Base-by-base conservation (phyloP, 2,888 invertebrate species). In the Cabera pusaria region DNA sequence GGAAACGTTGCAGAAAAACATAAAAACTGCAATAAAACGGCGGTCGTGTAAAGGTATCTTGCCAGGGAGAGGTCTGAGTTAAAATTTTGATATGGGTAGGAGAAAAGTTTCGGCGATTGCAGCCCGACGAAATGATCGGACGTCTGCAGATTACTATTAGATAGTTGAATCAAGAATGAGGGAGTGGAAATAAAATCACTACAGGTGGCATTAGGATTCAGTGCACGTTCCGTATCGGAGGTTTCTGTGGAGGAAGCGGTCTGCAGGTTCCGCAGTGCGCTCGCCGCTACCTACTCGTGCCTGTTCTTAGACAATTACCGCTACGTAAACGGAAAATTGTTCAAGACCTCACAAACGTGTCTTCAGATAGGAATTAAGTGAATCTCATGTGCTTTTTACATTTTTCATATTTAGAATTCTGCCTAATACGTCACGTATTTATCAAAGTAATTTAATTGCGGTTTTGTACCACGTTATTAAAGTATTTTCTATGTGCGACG, bases 301-400 rank as follows among this genome's bases (percentile, higher is more conserved):
- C 79, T 79, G 73, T 71, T 77, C 73, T 78, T 72, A 83, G 80
- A 84, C 83, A 86, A 86, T 85, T 85, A 85, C 84, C 72, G 75
- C 81, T 73, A 78, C 79, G 81, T 81, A 83, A 84, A 80, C 84
- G 81, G 82, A 85, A 84, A 85, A 85, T 76, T 75, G 80, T 76
- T 78, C 74, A 63, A 71, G 72, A 80, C 69, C 75, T 77, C 65
- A 66, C 66, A 75, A 75, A 81, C 79, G 77, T 83, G 81, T 81
- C 81, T 82, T 72, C 61, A 49, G 47, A 59, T 64, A 73, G 63
- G 59, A 58, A 34, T 64, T 69, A 72, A 71, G 59, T 65, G 59
- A 64, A 66, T 69, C 53, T 52, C 64, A 69, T 61, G 62, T 61
- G 58, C 49, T 52, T 63, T 72, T 70, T 58, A 64, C 64, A 69